Evolutionary conservation across 2,113 vertebrate genomes (phyloP).

Genomic region (Coturnix japonica): DNA sequence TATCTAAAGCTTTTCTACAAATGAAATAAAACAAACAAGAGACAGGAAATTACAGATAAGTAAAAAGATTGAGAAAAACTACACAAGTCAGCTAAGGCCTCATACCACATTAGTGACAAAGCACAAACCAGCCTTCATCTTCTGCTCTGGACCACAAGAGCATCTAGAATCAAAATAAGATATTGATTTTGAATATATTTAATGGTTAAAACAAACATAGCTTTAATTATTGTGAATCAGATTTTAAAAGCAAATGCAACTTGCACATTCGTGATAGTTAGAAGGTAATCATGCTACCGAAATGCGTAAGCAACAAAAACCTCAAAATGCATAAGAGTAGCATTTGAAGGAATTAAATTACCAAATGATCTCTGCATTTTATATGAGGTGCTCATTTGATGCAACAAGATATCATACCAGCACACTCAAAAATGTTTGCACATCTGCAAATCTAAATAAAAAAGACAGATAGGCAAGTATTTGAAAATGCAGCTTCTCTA

Average conservation of each 20-base stretch:
- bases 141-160: not conserved
- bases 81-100: not conserved
- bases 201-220: constrained; percentile 5
- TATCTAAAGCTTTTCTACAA: constrained; percentile 6
- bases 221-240: not conserved
- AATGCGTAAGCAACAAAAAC: not conserved
- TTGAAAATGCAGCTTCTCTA: not conserved
- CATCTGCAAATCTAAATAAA: not conserved
- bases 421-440: not conserved
- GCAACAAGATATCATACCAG: not conserved
- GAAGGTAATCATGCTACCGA: not conserved
- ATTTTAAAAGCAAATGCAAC: not conserved
- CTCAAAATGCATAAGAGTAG: not conserved
- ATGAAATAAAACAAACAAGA: constrained; percentile 27
- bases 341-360: not conserved
- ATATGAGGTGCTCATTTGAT: not conserved
- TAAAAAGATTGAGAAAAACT: constrained; percentile 38
- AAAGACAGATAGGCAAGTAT: not conserved
- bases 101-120: not conserved
- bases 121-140: not conserved
- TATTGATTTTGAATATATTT: constrained; percentile 56
- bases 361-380: not conserved
- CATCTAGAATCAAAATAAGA: constrained; percentile 50
- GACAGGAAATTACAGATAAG: constrained; percentile 54
- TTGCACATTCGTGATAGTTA: not conserved